phyloP scores from a whole-genome alignment of 1,140 invertebrate genomes.

The Brachionus manjavacas region DNA sequence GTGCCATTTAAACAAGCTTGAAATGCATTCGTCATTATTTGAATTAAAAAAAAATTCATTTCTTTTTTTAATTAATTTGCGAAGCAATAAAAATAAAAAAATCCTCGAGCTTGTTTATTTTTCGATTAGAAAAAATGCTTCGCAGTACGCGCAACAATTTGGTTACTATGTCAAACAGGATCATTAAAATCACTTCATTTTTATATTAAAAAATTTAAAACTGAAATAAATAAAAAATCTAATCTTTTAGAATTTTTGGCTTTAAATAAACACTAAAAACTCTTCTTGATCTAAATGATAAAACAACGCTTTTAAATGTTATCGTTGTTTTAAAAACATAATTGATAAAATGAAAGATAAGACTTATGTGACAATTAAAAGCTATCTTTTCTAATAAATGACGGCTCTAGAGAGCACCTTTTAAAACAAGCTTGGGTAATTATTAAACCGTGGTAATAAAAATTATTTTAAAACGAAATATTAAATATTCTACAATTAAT shows the following conservation, averaged over 20 bases:
- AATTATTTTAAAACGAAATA: not conserved
- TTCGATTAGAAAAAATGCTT: too few species aligned
- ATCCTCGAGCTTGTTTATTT: not conserved
- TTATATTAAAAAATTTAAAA: not conserved
- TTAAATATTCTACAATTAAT: not conserved
- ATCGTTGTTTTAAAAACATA: not conserved
- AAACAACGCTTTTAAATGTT: not conserved
- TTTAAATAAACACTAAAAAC: not conserved
- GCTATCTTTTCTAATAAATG: not conserved
- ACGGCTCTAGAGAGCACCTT: not conserved
- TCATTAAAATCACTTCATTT: not conserved
- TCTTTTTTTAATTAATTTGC: not conserved
- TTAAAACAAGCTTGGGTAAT: not conserved
- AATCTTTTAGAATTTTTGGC: not conserved
- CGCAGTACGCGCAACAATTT: not conserved
- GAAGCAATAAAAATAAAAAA: not conserved
- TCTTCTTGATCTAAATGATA: not conserved
- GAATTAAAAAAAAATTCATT: not conserved
- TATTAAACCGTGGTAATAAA: not conserved
- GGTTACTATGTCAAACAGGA: not conserved
- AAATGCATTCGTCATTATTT: not conserved
- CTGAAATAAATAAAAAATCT: not conserved
- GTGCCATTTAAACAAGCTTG: not conserved
- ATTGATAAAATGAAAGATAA: too few species aligned
- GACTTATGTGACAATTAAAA: not conserved